Base-by-base conservation (phyloP, 1,140 invertebrate species). In the Neodiprion virginianus region DNA sequence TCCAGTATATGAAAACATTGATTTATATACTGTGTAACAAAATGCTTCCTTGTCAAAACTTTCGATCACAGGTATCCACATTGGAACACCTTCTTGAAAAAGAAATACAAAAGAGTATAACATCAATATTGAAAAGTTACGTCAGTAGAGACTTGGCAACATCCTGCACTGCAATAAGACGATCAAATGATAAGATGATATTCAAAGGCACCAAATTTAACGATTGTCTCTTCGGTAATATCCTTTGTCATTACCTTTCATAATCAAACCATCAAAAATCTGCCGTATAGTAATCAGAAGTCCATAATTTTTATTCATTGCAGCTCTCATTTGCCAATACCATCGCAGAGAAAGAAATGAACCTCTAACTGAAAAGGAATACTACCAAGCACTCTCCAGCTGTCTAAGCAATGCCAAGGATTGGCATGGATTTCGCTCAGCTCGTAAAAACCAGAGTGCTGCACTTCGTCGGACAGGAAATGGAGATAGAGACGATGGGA, bases 71-170 rank as follows among this genome's bases (percentile, higher is more conserved):
- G 53, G 53, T 61, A 14, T 61, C 11, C n/a, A 61, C 53, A 12
- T 17, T 61, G 53, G 53, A 61, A 8, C 53, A 61, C 8, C 53
- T 61, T 61, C 53, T 61, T 61, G 53, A 61, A 61, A 61, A 61
- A 61, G 53, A 61, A 17, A 61, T 61, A 61, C 53, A 61, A 61
- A 61, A 61, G n/a, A 61, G 53, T 61, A 61, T 61, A 12, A 61
- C 53, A 61, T 12, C 53, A 17, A 61, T 61, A 61, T 61, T 61
- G 53, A 61, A 61, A 17, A 61, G 53, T 8, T 61, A 61, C 53
- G n/a, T 61, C 11, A 61, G 53, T 17, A 61, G 53, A 61, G 53
- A 61, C 53, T 61, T 61, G 53, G 53, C 53, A 8, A 61, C n/a
- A 61, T 61, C 53, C 53, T 61, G 53, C n/a, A 61, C 53, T 61